Percentiles rank a stretch among this genome's conserved stretches.
phyloP scores from a whole-genome alignment of 2,113 vertebrate species.

The Calyptommatus sinebrachiatus region DNA sequence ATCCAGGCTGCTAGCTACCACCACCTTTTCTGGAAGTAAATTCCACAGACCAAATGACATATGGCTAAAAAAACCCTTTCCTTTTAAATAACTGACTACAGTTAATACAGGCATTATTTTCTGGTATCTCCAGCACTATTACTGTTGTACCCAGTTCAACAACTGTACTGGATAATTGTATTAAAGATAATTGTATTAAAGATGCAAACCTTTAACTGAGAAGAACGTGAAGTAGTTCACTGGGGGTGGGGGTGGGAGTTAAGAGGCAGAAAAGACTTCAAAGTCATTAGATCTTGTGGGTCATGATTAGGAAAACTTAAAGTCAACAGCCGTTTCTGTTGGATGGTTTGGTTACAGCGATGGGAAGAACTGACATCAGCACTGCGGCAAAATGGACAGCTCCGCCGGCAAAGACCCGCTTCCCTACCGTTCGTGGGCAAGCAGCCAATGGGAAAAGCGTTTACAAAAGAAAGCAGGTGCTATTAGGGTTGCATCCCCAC shows the following conservation, averaged over 20 bases:
- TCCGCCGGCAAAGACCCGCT: slow-evolving; percentile 2
- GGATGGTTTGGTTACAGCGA: not conserved
- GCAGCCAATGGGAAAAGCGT: not conserved
- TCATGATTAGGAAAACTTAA: not conserved
- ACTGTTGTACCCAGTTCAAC: not conserved
- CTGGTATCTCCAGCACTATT: no score
- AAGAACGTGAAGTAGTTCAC: no score
- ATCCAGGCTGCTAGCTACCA: no score
- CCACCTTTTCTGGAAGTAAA: no score
- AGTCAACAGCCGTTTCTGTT: not conserved
- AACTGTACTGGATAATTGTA: not conserved
- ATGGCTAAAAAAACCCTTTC: no score
- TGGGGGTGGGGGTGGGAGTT: not conserved
- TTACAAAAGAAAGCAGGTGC: not conserved
- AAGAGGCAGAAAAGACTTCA: no score
- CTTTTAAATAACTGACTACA: not conserved
- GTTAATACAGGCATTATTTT: not conserved
- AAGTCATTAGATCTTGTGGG: not conserved
- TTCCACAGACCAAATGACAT: no score
- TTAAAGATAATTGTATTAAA: not conserved
- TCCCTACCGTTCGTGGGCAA: not conserved
- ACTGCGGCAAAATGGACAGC: slow-evolving; percentile 78
- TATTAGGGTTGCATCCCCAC: no score
- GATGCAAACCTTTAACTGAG: not conserved
- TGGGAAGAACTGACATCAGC: slow-evolving; percentile 62